Base-by-base conservation (phyloP, 2,888 invertebrate species). In the Cephus runcator region DNA sequence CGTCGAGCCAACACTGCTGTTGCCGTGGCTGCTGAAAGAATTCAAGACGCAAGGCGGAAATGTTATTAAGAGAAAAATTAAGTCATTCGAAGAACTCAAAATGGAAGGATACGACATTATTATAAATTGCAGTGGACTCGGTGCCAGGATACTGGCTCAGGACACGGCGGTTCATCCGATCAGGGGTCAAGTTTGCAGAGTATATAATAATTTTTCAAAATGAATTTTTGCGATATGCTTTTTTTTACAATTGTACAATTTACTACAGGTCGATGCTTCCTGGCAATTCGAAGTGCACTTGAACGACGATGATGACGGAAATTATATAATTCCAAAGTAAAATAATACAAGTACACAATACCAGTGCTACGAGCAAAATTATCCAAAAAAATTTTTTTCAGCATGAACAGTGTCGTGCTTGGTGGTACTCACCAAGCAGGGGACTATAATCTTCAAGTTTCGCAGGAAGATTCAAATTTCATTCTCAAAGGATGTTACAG, bases 291-390 rank as follows among this genome's bases (percentile, higher is more conserved):
- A 93, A 75, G 92, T 91, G 1, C 84, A 95, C n/a, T 81, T 95
- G 1, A 94, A 94, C 81, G 94, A 94, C 76, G 92, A 93, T 80
- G 92, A 93, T 56, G 92, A 93, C 77, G 94, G 94, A 40, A 93
- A 94, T 87, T 97, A 97, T 85, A 93, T 97, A 15, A 95, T 97
- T 88, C 96, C 96, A 23, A 97, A 97, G 96, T 96, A 92, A 92
- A 93, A 79, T 23, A 75, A 73, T 56, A 34, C 69, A 69, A 40
- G 15, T 69, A 56, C 9, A 56, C 56, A 23, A 23, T 56, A 56
- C 0, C 56, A 23, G 6, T 56, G 56, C 2, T 56, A 56, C 2
- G 56, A 15, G 56, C 9, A 33, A 75, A 34, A 31, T 71, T 71
- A 33, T 71, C 3, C 1, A 34, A 71, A 31, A 31, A 31, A 31